Evolutionary conservation across 2,113 vertebrate species (phyloP).

Genomic region (Litocranius walleri): DNA sequence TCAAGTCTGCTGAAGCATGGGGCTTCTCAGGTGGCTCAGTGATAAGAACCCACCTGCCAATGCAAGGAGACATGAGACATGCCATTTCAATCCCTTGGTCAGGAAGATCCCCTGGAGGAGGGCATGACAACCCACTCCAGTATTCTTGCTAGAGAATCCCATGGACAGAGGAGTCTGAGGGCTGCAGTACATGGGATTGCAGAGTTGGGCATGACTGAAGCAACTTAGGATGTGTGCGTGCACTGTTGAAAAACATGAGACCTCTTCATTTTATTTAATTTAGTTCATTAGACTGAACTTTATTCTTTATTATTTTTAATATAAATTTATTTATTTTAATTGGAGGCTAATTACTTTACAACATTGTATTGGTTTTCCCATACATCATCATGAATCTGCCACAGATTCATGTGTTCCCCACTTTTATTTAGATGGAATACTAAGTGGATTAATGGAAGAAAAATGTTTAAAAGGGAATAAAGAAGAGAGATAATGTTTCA

Average conservation of each 20-base stretch:
- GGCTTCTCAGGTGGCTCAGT: neutral
- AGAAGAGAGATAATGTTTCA: neutral
- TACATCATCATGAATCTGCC: too few relatives aligned
- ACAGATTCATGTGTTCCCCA: neutral
- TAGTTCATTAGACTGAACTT: too few relatives aligned
- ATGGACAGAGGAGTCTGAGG: neutral
- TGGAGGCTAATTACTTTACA: too few relatives aligned
- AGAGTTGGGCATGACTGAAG: neutral
- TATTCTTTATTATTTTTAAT: too few relatives aligned
- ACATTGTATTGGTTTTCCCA: too few relatives aligned
- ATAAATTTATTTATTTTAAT: too few relatives aligned
- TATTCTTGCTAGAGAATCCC: neutral
- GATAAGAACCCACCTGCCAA: neutral
- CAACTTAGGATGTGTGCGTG: accelerated
- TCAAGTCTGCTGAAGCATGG: neutral
- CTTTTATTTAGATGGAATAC: neutral
- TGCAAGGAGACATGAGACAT: neutral
- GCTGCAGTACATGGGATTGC: neutral
- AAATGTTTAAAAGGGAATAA: neutral
- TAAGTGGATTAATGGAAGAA: neutral
- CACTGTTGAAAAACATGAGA: neutral
- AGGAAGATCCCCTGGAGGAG: neutral
- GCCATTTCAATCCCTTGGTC: neutral
- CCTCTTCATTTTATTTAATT: too few relatives aligned
- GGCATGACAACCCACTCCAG: neutral